These are phyloP conservation scores for Nannoperca obscura DNA, from an alignment of 2,797 vertebrate species.

Conservation along the genomic window DNA sequence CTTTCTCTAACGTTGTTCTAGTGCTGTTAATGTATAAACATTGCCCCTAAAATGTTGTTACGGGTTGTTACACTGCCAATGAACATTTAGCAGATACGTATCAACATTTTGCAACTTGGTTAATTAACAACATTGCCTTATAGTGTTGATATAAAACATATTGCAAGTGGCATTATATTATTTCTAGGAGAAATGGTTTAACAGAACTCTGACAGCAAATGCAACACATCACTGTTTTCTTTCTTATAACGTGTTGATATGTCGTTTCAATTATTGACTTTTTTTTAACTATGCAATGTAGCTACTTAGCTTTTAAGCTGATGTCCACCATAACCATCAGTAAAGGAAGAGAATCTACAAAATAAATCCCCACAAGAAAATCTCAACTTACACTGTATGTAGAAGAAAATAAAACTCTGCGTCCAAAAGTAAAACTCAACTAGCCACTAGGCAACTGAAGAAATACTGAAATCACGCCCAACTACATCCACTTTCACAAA, in stretches of 20 bases:
- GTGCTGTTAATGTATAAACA: neutral
- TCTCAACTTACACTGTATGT: neutral
- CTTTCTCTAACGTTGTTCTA: neutral
- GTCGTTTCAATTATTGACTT: no score
- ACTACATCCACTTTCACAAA: neutral
- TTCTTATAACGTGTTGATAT: no score
- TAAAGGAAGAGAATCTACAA: neutral
- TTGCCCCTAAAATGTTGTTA: neutral
- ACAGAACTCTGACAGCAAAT: neutral
- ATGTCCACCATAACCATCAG: neutral
- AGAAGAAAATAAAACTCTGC: neutral
- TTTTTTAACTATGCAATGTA: neutral
- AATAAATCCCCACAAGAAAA: neutral
- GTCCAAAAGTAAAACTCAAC: neutral
- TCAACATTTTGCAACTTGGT: neutral
- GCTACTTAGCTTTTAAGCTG: no score
- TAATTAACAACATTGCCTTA: neutral
- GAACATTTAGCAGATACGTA: neutral
- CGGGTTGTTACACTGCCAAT: neutral
- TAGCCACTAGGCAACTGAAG: neutral
- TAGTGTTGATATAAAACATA: neutral
- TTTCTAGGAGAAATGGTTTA: neutral
- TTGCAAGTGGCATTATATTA: neutral
- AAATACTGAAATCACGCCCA: neutral
- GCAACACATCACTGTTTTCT: neutral